phyloP scores from a whole-genome alignment of 2,113 vertebrate genomes.

The Neomonachus schauinslandi region DNA sequence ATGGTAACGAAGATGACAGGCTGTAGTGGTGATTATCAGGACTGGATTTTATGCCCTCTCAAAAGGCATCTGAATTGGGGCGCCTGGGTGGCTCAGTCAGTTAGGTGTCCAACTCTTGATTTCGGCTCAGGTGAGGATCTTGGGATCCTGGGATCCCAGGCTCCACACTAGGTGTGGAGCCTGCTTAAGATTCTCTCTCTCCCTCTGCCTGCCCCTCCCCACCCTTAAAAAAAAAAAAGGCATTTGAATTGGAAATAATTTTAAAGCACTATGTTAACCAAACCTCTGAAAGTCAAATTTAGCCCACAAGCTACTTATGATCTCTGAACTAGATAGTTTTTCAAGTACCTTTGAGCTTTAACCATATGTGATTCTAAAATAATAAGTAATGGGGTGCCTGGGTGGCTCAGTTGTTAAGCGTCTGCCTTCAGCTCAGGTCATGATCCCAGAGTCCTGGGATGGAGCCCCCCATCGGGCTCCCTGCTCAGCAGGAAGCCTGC shows the following conservation, averaged over 20 bases:
- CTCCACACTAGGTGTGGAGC: neutral
- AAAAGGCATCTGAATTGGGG: neutral
- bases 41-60: neutral
- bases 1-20: neutral
- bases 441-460: too few species aligned
- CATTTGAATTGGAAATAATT: constrained; percentile 21
- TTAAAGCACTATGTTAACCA: neutral
- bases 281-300: neutral
- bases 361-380: neutral
- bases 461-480: too few species aligned
- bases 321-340: neutral
- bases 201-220: neutral
- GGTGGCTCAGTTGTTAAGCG: too few species aligned
- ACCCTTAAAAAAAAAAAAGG: neutral
- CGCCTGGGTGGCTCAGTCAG: neutral
- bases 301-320: neutral
- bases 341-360: neutral
- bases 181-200: neutral
- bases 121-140: neutral
- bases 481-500: too few species aligned
- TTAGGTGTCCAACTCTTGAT: neutral
- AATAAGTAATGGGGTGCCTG: neutral
- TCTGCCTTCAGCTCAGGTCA: too few species aligned
- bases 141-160: neutral
- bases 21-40: neutral